Evolutionary conservation across 2,888 invertebrate genomes (phyloP).

Genomic region (Tortricodes alternella): DNA sequence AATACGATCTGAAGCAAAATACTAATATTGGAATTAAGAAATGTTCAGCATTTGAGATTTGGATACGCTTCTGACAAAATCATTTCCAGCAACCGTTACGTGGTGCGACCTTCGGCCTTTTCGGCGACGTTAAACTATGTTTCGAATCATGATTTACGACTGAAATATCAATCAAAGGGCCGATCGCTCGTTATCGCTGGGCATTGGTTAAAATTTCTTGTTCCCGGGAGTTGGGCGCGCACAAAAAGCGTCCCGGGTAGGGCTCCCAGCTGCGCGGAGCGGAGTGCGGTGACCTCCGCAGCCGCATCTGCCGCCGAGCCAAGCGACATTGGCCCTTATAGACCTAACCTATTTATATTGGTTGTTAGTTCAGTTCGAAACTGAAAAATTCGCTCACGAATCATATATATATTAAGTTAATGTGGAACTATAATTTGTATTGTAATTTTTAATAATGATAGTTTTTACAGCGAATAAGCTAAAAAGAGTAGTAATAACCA

Average conservation of each 20-base stretch:
- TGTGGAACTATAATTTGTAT: not conserved
- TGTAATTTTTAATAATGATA: too few species aligned
- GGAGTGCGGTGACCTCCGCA: conserved; percentile 73
- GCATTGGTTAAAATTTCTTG: conserved; percentile 46
- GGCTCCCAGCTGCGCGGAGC: conserved; percentile 69
- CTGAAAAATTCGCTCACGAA: not conserved
- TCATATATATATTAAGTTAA: not conserved
- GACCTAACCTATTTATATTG: conserved; percentile 16
- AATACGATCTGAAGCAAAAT: not conserved
- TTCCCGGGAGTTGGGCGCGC: conserved; percentile 40
- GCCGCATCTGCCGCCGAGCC: conserved; percentile 63
- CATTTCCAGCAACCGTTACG: not conserved
- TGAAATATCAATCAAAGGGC: conserved; percentile 23
- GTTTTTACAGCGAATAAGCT: conserved; percentile 14
- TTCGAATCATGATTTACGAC: conserved; percentile 17
- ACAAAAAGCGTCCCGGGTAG: conserved; percentile 63
- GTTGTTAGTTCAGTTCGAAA: conserved; percentile 15
- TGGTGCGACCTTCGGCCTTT: not conserved
- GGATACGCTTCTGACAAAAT: too few species aligned
- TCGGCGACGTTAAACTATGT: not conserved
- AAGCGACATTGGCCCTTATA: conserved; percentile 15
- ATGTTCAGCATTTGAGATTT: not conserved
- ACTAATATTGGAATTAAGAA: not conserved
- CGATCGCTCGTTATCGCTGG: conserved; percentile 41
- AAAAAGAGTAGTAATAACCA: conserved; percentile 11